Evolutionary conservation across 1,140 invertebrate genomes (phyloP).

Genomic region (Bombyx mori): ASM3026992v2 NC_085131.1:2995501-2996000

Average conservation of each 20-base stretch:
- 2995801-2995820: constrained; percentile 3
- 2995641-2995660: constrained; percentile 1
- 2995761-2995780: constrained; percentile 24
- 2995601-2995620: neutral
- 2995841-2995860: neutral
- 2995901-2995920: too few relatives aligned
- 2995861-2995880: too few relatives aligned
- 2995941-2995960: too few relatives aligned
- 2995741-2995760: neutral
- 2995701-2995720: neutral
- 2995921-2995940: too few relatives aligned
- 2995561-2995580: neutral
- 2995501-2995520: too few relatives aligned
- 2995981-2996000: too few relatives aligned
- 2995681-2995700: neutral
- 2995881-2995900: too few relatives aligned
- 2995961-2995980: too few relatives aligned
- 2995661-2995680: neutral
- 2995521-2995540: too few relatives aligned
- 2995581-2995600: neutral
- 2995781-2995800: constrained; percentile 35
- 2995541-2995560: neutral
- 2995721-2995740: too few relatives aligned
- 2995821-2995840: neutral
- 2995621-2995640: too few relatives aligned